Conservation (phyloP, 2,113 vertebrate species). For the Forbesichthys agassizii region DNA sequence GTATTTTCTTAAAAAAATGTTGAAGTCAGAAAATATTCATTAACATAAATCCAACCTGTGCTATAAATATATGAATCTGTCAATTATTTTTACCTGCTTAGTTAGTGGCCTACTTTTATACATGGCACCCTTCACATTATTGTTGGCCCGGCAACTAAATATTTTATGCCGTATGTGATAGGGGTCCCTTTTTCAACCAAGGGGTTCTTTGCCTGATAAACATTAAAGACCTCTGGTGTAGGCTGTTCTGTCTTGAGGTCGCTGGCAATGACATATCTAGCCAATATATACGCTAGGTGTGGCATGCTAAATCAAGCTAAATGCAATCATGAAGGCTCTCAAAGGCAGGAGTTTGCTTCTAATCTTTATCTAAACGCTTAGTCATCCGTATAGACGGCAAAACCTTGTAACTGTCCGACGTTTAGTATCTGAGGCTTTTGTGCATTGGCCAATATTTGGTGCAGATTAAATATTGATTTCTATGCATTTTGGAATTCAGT, state of each 20-base stretch:
- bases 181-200: no score
- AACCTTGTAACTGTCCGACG: conserved; percentile 40
- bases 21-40: no score
- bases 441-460: conserved; percentile 70
- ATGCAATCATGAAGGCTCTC: conserved; percentile 40
- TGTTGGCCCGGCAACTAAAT: no score
- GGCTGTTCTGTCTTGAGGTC: conserved; percentile 27
- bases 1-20: no score
- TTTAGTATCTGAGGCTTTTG: conserved; percentile 62
- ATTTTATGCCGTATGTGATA: no score
- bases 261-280: conserved; percentile 15
- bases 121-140: no score
- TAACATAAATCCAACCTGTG: no score
- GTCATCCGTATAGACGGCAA: conserved; percentile 50
- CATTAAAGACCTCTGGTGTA: no score
- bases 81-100: no score
- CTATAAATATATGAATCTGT: no score
- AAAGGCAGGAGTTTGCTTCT: conserved; percentile 35
- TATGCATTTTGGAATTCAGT: conserved; percentile 66
- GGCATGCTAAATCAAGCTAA: conserved; percentile 38
- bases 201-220: no score
- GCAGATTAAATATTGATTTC: conserved; percentile 82
- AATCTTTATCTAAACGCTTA: conserved; percentile 51
- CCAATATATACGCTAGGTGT: conserved; percentile 23
- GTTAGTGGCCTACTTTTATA: no score